phyloP scores from a whole-genome alignment of 2,888 invertebrate genomes.

The Matsumyia berberina region DNA sequence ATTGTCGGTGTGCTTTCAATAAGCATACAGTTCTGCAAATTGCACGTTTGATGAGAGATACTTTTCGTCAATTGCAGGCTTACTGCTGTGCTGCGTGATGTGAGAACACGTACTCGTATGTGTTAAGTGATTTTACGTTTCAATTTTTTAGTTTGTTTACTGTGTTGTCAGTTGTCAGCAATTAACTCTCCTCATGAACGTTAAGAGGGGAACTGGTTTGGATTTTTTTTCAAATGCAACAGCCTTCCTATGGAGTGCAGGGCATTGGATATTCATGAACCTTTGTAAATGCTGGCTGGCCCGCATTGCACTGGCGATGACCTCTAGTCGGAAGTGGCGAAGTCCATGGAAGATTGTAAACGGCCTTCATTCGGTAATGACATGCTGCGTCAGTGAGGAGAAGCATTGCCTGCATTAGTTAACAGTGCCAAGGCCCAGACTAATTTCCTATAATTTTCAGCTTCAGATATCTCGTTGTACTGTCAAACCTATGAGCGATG shows the following conservation, averaged over 20 bases:
- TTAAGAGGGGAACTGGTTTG: neutral
- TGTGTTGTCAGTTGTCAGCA: neutral
- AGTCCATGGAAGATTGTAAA: too few species aligned
- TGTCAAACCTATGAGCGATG: too few species aligned
- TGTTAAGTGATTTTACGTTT: constrained; percentile 30
- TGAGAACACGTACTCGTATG: too few species aligned
- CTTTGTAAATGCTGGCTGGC: neutral
- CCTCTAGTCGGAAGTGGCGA: neutral
- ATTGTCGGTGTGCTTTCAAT: constrained; percentile 60
- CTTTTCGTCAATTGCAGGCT: constrained; percentile 46
- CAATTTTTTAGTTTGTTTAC: neutral
- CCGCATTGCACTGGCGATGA: neutral
- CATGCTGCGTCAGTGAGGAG: too few species aligned
- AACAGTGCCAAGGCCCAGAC: too few species aligned
- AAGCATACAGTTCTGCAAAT: constrained; percentile 44
- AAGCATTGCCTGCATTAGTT: too few species aligned
- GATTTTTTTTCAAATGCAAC: neutral
- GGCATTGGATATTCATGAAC: neutral
- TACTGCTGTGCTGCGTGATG: neutral
- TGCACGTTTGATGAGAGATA: constrained; percentile 50
- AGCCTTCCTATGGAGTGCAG: neutral
- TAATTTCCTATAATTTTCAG: too few species aligned
- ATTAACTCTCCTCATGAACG: constrained; percentile 5
- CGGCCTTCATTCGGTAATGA: too few species aligned
- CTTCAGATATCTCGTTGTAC: too few species aligned